A percentile compares a stretch with the other conserved stretches of the same genome.
Evolutionary conservation across 2,113 vertebrate genomes (phyloP).

Genomic region (Ifrita kowaldi): DNA sequence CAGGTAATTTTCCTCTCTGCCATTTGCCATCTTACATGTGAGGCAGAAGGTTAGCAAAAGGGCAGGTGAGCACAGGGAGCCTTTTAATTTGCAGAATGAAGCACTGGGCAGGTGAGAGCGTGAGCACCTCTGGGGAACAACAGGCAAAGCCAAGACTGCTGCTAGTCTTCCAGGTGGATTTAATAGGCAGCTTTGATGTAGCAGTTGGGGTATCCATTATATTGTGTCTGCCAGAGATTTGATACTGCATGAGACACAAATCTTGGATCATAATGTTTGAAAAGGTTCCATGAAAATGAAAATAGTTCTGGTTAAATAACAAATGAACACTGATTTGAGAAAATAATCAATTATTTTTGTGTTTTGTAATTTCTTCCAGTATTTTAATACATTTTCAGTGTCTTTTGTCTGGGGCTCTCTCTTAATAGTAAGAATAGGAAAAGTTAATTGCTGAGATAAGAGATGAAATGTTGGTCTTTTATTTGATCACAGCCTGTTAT

Average conservation of each 20-base stretch:
- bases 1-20: not conserved
- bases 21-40: not conserved
- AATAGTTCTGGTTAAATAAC: not conserved
- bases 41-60: not conserved
- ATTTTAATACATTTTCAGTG: not conserved
- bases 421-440: not conserved
- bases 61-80: not conserved
- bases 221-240: not conserved
- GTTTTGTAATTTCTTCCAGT: not conserved
- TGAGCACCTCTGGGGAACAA: not conserved
- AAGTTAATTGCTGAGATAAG: not conserved
- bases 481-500: not conserved
- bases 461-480: not conserved
- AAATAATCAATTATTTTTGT: not conserved
- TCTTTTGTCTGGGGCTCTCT: not conserved
- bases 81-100: not conserved
- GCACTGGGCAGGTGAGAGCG: not conserved
- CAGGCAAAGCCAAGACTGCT: not conserved
- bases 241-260: not conserved
- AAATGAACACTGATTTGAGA: not conserved
- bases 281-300: not conserved
- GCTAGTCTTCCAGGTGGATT: not conserved
- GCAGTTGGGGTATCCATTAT: not conserved
- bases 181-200: not conserved
- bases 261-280: not conserved